Conservation (phyloP, 2,888 invertebrate genomes). For the Phortica okadai region DNA sequence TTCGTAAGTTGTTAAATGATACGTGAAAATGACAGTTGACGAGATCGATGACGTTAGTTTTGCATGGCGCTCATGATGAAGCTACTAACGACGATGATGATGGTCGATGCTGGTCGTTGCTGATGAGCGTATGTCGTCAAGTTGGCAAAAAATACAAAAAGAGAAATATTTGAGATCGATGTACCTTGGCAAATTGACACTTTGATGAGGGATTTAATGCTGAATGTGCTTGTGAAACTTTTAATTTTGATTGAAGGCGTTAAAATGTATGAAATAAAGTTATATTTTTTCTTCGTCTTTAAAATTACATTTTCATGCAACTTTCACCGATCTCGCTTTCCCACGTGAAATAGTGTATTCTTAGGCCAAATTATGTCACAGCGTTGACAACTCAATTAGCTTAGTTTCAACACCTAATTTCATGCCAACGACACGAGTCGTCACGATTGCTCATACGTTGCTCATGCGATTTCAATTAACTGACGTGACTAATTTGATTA, state of each 20-base stretch:
- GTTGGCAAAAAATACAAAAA: slow-evolving; percentile 2
- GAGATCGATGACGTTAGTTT: slow-evolving; percentile 75
- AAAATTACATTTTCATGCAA: neutral
- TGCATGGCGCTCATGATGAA: slow-evolving; percentile 48
- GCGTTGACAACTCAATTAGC: slow-evolving; percentile 44
- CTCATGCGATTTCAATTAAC: slow-evolving; percentile 66
- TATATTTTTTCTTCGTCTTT: neutral
- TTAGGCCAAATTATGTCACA: too few relatives aligned
- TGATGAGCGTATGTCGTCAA: slow-evolving; percentile 40
- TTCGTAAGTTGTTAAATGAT: slow-evolving; percentile 73
- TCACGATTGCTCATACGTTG: neutral
- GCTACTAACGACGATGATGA: slow-evolving; percentile 42
- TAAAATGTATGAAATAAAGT: neutral
- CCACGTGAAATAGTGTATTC: slow-evolving; percentile 38
- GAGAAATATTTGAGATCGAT: slow-evolving; percentile 52
- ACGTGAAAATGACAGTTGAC: slow-evolving; percentile 76
- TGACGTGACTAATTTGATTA: slow-evolving; percentile 64
- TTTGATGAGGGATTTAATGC: slow-evolving; percentile 48
- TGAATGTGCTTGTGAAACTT: neutral
- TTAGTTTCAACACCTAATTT: slow-evolving; percentile 26
- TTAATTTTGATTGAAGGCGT: slow-evolving; percentile 51
- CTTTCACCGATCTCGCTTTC: slow-evolving; percentile 30
- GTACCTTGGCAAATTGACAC: slow-evolving; percentile 70
- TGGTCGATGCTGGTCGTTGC: slow-evolving; percentile 38
- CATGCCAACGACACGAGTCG: neutral